Conservation (phyloP, 2,888 invertebrate genomes). For the Pachydiplax longipennis region DNA sequence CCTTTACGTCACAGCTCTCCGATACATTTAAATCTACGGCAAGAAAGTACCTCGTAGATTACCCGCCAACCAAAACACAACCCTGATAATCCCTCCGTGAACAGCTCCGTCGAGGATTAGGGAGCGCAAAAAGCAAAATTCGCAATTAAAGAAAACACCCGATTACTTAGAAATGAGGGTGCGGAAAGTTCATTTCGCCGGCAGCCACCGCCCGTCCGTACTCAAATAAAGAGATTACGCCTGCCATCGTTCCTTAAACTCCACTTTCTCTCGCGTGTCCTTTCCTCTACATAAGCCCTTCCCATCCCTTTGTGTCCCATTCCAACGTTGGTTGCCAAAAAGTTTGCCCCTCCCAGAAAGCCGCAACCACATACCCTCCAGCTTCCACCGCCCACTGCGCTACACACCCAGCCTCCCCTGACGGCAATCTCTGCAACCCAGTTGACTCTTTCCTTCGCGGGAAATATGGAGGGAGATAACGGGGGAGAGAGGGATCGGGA, state of each 20-base stretch:
- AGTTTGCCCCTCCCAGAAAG: neutral
- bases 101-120: neutral
- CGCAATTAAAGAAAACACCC: neutral
- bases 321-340: neutral
- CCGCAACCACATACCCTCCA: slow-evolving; percentile 34
- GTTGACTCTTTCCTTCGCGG: neutral
- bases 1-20: no score
- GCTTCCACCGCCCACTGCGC: neutral
- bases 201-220: neutral
- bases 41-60: no score
- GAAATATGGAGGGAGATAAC: neutral
- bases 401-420: neutral
- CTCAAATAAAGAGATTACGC: slow-evolving; percentile 20
- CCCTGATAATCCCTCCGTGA: neutral
- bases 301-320: neutral
- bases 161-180: neutral
- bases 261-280: slow-evolving; percentile 24
- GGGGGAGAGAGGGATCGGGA: neutral
- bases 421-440: neutral
- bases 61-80: no score
- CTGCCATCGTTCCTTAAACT: slow-evolving; percentile 7
- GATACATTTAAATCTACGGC: no score
- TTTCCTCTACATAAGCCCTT: neutral
- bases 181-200: neutral
- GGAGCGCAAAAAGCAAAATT: neutral